phyloP scores from a whole-genome alignment of 2,888 invertebrate genomes.

The Ophion obscuratus region DNA sequence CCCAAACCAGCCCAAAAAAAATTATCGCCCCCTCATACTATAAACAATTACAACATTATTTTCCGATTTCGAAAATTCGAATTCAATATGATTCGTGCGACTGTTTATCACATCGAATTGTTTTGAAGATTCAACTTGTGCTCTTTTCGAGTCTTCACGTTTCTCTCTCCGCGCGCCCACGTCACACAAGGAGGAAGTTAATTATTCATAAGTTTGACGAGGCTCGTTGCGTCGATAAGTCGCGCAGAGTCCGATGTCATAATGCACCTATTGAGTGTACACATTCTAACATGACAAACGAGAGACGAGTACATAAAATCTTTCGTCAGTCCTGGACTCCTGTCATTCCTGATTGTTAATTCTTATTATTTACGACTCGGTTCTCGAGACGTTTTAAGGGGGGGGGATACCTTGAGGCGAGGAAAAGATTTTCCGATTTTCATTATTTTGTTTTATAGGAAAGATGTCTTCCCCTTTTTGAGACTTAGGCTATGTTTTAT shows the following conservation, averaged over 20 bases:
- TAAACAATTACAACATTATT: too few species aligned
- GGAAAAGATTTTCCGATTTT: too few species aligned
- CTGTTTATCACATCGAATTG: neutral
- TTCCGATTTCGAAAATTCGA: neutral
- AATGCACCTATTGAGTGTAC: conserved; percentile 23
- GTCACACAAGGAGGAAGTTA: conserved; percentile 42
- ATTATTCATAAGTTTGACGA: conserved; percentile 62
- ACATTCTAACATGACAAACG: conserved; percentile 17
- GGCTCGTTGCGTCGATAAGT: conserved; percentile 48
- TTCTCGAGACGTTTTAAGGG: too few species aligned
- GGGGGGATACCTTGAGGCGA: too few species aligned
- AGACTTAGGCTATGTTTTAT: too few species aligned
- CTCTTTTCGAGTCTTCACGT: neutral
- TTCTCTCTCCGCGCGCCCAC: conserved; percentile 10
- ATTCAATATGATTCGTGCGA: neutral
- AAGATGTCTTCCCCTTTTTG: too few species aligned
- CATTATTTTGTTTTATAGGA: too few species aligned
- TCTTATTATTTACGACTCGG: conserved; percentile 47
- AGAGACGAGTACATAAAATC: conserved; percentile 18
- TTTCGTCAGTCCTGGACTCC: conserved; percentile 31
- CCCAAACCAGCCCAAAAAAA: too few species aligned
- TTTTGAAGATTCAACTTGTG: conserved; percentile 3
- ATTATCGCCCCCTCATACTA: too few species aligned
- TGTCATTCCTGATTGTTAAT: conserved; percentile 46
- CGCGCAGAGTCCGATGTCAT: conserved; percentile 23